Percentiles rank a stretch among this genome's conserved stretches.
These are phyloP conservation scores for Tetragonisca angustula DNA, from an alignment of 2,888 invertebrate species.

Conservation along the genomic window DNA sequence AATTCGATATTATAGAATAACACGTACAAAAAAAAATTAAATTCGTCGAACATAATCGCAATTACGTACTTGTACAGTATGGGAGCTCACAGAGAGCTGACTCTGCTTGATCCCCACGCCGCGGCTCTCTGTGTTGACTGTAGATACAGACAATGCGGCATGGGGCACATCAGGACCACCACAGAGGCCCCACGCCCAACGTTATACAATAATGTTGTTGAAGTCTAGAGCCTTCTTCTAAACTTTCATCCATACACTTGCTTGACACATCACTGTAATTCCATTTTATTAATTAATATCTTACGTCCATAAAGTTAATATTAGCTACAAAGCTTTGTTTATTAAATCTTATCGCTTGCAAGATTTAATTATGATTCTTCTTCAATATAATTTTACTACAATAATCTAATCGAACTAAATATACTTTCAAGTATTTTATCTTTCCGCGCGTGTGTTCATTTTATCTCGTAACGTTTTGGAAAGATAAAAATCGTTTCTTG, in stretches of 20 bases:
- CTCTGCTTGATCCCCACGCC: conserved; percentile 88
- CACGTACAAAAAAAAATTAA: background rate
- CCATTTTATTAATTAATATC: background rate
- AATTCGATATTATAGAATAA: background rate
- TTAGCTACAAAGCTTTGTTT: background rate
- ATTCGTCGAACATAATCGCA: background rate
- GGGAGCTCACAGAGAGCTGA: conserved; percentile 88
- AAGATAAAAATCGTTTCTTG: background rate
- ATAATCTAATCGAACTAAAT: background rate
- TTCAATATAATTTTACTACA: background rate
- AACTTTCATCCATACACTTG: conserved; percentile 79
- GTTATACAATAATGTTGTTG: conserved; percentile 87
- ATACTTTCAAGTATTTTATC: background rate
- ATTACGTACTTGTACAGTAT: conserved; percentile 83
- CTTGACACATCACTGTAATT: conserved; percentile 81
- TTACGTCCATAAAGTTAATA: background rate
- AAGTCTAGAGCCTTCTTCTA: conserved; percentile 79
- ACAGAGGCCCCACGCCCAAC: conserved; percentile 99
- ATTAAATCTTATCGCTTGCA: background rate
- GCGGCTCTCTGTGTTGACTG: conserved; percentile 88
- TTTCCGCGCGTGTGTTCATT: background rate
- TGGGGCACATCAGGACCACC: conserved; percentile 99
- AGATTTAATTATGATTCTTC: background rate
- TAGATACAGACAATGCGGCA: conserved; percentile 88
- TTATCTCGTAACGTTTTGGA: background rate